phyloP scores from a whole-genome alignment of 64 coral and sea anemone genomes.

The Montipora sp. region DNA sequence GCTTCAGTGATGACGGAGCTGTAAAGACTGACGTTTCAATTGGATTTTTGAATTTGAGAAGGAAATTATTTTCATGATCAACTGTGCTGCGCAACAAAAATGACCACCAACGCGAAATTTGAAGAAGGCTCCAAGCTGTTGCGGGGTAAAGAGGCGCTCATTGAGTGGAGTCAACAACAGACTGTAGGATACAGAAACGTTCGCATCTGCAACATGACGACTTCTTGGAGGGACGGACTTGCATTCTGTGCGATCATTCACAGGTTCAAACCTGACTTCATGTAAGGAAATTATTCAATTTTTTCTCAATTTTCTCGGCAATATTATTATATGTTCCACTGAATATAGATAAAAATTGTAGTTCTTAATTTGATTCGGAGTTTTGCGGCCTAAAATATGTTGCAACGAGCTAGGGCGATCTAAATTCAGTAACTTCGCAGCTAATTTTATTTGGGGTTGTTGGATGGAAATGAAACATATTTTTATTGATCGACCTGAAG shows the following conservation, averaged over 20 bases:
- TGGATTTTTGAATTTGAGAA: neutral
- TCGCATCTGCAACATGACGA: slow-evolving; percentile 65
- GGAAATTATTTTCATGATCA: neutral
- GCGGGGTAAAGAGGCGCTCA: slow-evolving; percentile 58
- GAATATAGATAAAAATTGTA: too few species aligned
- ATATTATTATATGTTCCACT: neutral
- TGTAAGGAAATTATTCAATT: slow-evolving; percentile 46
- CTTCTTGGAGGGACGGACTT: slow-evolving; percentile 70
- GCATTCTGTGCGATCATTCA: slow-evolving; percentile 80
- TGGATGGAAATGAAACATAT: too few species aligned
- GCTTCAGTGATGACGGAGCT: neutral
- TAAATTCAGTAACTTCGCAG: too few species aligned
- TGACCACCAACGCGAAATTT: neutral
- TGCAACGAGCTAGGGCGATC: too few species aligned
- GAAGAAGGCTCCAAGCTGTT: neutral
- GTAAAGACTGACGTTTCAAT: neutral
- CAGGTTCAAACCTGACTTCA: slow-evolving; percentile 67
- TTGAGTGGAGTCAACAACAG: slow-evolving; percentile 74
- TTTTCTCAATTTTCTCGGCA: neutral
- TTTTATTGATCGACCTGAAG: too few species aligned
- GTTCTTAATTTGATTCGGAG: too few species aligned
- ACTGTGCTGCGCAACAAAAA: neutral
- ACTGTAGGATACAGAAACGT: slow-evolving; percentile 63
- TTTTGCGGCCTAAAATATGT: too few species aligned
- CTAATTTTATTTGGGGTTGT: too few species aligned